A percentile compares a stretch with the other conserved stretches of the same genome.
Conservation (phyloP, 2,113 vertebrate genomes). For the Semnornis frantzii region DNA sequence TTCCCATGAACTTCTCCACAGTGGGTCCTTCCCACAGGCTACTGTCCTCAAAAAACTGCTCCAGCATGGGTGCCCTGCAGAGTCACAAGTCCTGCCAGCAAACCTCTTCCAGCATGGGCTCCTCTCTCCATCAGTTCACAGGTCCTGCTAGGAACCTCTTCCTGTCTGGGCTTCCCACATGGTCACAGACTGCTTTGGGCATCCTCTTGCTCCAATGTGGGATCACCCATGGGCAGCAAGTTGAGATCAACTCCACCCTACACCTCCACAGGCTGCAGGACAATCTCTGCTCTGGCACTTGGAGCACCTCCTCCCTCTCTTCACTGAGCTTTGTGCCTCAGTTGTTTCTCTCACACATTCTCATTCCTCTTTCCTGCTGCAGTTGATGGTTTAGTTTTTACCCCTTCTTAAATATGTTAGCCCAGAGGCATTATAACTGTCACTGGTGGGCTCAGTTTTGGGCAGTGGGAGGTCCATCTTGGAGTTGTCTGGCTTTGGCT, state of each 20-base stretch:
- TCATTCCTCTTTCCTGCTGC: neutral
- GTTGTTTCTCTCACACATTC: neutral
- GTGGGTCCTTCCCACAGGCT: neutral
- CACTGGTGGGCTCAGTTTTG: neutral
- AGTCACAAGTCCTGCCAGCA: neutral
- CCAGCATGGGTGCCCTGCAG: neutral
- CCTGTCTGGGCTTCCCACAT: no score
- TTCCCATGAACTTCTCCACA: neutral
- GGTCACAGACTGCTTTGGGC: neutral
- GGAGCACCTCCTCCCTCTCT: neutral
- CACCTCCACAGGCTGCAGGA: neutral
- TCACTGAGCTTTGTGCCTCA: neutral
- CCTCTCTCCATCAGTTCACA: neutral
- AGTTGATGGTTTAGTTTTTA: neutral
- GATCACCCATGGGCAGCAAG: neutral
- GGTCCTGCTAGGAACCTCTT: neutral
- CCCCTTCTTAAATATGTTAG: neutral
- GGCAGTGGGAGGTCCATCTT: no score
- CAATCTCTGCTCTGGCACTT: neutral
- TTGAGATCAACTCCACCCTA: neutral
- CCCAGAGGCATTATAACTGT: neutral
- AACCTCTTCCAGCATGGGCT: neutral
- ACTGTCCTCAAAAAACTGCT: neutral
- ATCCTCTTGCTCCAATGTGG: neutral
- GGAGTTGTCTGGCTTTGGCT: neutral